phyloP scores from a whole-genome alignment of 2,888 invertebrate species.

The Siphlonurus alternatus region DNA sequence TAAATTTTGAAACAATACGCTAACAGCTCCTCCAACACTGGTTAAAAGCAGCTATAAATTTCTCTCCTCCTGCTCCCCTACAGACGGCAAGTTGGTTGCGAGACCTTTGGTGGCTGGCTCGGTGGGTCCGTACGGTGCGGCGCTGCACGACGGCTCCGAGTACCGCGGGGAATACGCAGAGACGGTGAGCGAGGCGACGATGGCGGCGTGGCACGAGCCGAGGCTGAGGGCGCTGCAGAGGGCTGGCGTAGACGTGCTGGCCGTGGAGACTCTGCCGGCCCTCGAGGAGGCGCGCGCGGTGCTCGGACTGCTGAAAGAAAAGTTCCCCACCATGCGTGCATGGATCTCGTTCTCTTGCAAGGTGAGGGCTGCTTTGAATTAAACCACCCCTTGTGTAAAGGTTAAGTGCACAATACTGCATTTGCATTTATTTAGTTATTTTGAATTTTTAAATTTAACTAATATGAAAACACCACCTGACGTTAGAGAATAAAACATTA shows the following conservation, averaged over 20 bases:
- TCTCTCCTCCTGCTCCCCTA: too few species aligned
- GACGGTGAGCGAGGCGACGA: conserved; percentile 41
- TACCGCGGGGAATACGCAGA: conserved; percentile 74
- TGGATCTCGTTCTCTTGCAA: conserved; percentile 83
- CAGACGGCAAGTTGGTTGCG: not conserved
- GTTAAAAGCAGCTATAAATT: too few species aligned
- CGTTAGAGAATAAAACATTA: too few species aligned
- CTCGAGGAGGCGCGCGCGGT: conserved; percentile 67
- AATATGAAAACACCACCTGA: too few species aligned
- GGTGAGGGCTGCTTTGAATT: conserved; percentile 30
- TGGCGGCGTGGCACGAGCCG: conserved; percentile 72
- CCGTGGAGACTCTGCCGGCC: conserved; percentile 85
- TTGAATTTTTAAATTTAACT: too few species aligned
- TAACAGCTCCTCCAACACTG: too few species aligned
- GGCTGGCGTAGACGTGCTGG: conserved; percentile 68
- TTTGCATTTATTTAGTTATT: too few species aligned
- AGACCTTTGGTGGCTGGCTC: conserved; percentile 37
- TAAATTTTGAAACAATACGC: too few species aligned
- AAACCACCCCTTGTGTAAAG: too few species aligned
- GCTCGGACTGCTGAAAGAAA: conserved; percentile 53
- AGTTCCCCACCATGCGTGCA: conserved; percentile 60
- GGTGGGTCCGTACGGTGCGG: conserved; percentile 86
- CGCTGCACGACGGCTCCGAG: conserved; percentile 79
- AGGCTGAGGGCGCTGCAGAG: conserved; percentile 62
- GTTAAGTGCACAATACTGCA: too few species aligned